Percentiles rank a stretch among this genome's conserved stretches.
Evolutionary conservation across 2,888 invertebrate genomes (phyloP).

Genomic region (Odontothrips loti): DNA sequence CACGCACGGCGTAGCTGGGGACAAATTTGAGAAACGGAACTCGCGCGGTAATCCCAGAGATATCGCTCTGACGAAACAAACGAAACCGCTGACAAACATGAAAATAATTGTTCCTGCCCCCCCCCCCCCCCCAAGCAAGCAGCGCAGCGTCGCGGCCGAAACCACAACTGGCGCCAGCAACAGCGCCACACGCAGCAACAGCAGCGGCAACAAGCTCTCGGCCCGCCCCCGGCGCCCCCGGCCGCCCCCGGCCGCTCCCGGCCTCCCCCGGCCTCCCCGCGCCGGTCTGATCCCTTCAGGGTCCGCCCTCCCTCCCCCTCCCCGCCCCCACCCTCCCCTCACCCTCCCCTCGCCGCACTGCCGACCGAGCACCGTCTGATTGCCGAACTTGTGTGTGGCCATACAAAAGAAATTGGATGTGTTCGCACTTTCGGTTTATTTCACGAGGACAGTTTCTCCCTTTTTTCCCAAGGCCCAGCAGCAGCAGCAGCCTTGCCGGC

Average conservation of each 20-base stretch:
- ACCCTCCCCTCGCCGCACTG: neutral
- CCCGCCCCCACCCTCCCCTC: neutral
- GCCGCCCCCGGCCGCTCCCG: neutral
- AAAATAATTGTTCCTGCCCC: too few relatives aligned
- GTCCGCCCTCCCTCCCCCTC: neutral
- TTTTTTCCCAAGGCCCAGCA: neutral
- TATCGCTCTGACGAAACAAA: too few relatives aligned
- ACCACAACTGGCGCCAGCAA: neutral
- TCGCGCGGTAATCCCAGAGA: too few relatives aligned
- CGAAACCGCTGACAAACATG: too few relatives aligned
- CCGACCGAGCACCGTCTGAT: slow-evolving; percentile 7
- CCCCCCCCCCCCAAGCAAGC: too few relatives aligned
- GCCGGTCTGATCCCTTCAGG: neutral
- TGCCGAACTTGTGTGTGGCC: slow-evolving; percentile 24
- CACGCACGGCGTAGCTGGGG: too few relatives aligned
- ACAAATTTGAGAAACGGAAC: too few relatives aligned
- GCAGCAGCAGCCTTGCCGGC: too few relatives aligned
- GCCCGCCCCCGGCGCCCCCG: neutral
- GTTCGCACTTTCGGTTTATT: slow-evolving; percentile 24
- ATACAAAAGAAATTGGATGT: slow-evolving; percentile 24
- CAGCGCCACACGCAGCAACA: neutral
- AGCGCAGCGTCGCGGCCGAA: neutral
- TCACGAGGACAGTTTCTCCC: slow-evolving; percentile 16
- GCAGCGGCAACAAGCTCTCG: neutral
- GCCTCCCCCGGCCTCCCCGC: neutral